Conservation (phyloP, 1,140 invertebrate genomes). For the Drosophila mayri region DNA sequence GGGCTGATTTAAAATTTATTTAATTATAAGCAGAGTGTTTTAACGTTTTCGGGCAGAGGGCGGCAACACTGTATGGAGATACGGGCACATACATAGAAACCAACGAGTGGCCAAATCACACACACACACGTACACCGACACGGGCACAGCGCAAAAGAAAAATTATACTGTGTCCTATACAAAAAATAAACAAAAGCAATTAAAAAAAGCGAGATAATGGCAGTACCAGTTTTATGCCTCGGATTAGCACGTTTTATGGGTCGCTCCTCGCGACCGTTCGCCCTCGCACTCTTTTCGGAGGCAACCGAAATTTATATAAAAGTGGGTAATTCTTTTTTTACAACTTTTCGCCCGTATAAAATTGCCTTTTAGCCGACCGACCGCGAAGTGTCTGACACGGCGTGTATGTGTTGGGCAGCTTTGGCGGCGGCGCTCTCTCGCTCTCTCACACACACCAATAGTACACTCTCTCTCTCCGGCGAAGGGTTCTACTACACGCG, state of each 20-base stretch:
- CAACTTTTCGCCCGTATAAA: constrained; percentile 72
- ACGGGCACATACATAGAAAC: constrained; percentile 63
- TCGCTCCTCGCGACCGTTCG: constrained; percentile 30
- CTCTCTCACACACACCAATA: constrained; percentile 30
- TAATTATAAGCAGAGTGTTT: constrained; percentile 13
- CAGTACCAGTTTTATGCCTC: constrained; percentile 66
- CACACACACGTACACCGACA: constrained; percentile 36
- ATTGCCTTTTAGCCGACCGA: constrained; percentile 76
- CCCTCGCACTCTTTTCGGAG: constrained; percentile 15
- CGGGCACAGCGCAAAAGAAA: constrained; percentile 77
- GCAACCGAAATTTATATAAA: constrained; percentile 36
- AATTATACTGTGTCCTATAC: constrained; percentile 74
- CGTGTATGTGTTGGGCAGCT: constrained; percentile 79
- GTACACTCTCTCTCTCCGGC: constrained; percentile 45
- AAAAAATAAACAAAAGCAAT: constrained; percentile 84
- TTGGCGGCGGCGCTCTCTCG: constrained; percentile 52
- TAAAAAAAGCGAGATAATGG: constrained; percentile 71
- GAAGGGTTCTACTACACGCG: constrained; percentile 48
- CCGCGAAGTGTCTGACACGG: constrained; percentile 73
- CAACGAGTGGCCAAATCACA: constrained; percentile 67
- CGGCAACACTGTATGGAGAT: constrained; percentile 63
- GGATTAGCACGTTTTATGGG: constrained; percentile 63
- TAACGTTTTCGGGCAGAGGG: not conserved
- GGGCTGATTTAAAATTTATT: not conserved
- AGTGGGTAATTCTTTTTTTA: constrained; percentile 58